Evolutionary conservation across 2,888 invertebrate genomes (phyloP).

Genomic region (Nebria salina): DNA sequence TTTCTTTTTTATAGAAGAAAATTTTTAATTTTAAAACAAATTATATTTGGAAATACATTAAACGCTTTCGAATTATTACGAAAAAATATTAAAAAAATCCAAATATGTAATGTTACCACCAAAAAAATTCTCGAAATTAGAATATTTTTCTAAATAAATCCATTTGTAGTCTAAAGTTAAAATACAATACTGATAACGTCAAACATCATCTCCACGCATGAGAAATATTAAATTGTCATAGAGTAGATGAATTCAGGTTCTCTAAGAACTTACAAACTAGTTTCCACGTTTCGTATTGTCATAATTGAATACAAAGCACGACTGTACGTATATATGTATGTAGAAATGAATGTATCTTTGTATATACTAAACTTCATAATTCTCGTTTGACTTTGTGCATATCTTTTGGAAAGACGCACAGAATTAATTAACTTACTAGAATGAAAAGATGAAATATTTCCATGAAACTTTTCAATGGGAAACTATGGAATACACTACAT

Average conservation of each 20-base stretch:
- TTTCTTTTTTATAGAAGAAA: too few relatives aligned
- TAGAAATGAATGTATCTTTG: not conserved
- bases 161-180: too few relatives aligned
- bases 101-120: too few relatives aligned
- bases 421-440: constrained; percentile 4
- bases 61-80: too few relatives aligned
- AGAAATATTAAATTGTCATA: not conserved
- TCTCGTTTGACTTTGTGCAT: constrained; percentile 9
- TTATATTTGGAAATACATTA: too few relatives aligned
- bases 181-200: not conserved
- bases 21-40: too few relatives aligned
- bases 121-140: too few relatives aligned
- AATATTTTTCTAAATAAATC: too few relatives aligned
- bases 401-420: not conserved
- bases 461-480: not conserved
- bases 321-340: not conserved
- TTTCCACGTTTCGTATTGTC: constrained; percentile 26
- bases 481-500: not conserved
- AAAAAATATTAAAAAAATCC: too few relatives aligned
- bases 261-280: constrained; percentile 27
- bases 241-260: constrained; percentile 17
- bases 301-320: constrained; percentile 35
- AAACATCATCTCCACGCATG: not conserved
- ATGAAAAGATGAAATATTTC: constrained; percentile 3
- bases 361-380: constrained; percentile 4